These are phyloP conservation scores for Myripristis murdjan DNA, from an alignment of 2,797 vertebrate genomes.

Conservation along the genomic window DNA sequence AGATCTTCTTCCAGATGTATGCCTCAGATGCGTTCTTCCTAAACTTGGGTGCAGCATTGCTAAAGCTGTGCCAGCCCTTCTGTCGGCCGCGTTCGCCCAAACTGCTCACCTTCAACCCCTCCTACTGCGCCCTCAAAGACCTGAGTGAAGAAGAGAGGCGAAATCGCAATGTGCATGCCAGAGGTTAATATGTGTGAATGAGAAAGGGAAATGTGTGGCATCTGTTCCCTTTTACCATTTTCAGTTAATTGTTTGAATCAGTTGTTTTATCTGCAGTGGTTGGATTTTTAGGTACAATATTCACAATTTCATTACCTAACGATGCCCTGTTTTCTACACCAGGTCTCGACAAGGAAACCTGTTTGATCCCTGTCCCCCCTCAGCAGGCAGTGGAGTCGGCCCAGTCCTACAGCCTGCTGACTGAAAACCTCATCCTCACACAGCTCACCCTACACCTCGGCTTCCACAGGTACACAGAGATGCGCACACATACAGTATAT, in stretches of 20 bases:
- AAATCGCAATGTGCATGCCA: slow-evolving; percentile 94
- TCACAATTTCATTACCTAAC: slow-evolving; percentile 1
- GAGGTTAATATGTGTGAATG: slow-evolving; percentile 81
- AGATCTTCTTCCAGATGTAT: slow-evolving; percentile 98
- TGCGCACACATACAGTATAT: neutral
- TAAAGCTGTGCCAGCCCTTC: slow-evolving; percentile 98
- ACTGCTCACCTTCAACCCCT: slow-evolving; percentile 96
- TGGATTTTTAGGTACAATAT: neutral
- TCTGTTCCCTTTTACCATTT: neutral
- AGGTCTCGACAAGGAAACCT: slow-evolving; percentile 98
- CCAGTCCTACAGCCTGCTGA: slow-evolving; percentile 95
- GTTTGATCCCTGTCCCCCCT: slow-evolving; percentile 90
- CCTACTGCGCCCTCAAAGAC: slow-evolving; percentile 95
- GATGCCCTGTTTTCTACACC: slow-evolving; percentile 15
- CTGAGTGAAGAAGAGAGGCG: slow-evolving; percentile 94
- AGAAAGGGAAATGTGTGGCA: neutral
- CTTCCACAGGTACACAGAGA: slow-evolving; percentile 84
- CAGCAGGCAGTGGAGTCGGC: slow-evolving; percentile 89
- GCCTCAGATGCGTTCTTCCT: slow-evolving; percentile 97
- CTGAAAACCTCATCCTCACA: slow-evolving; percentile 96
- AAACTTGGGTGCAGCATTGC: slow-evolving; percentile 94
- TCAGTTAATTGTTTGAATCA: neutral
- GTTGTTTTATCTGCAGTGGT: neutral
- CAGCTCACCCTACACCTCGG: slow-evolving; percentile 94
- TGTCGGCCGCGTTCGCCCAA: slow-evolving; percentile 92